Base-by-base conservation (phyloP, 2,113 vertebrate genomes). In the Natator depressus region DNA sequence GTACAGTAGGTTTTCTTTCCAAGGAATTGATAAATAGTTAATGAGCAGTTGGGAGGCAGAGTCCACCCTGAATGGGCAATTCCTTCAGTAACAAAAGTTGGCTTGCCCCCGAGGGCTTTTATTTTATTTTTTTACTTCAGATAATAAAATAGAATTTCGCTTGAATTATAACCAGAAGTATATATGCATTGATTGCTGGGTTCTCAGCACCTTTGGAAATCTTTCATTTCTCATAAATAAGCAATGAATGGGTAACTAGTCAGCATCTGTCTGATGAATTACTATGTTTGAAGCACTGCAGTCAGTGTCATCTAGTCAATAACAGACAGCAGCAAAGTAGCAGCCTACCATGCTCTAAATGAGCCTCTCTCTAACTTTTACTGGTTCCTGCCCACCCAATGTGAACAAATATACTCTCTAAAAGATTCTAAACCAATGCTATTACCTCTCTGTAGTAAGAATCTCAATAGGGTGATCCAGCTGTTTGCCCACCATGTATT, bases 11-110 rank as follows among this genome's bases (percentile, higher is more conserved):
- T 97, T 98, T 97, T 98, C 91, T 89, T 98, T 98, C 98, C 98
- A 98, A 98, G 97, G 96, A 98, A 97, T 95, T 97, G 86, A 98
- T 98, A 98, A 98, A 99, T 98, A 98, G 78, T 98, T 98, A 98
- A 98, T 98, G 96, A 98, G 96, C 95, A 97, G 42, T 97, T 96
- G 93, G 95, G 92, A 97, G 93, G 96, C 94, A 95, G 92, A 97
- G 94, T 95, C 96, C 94, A 97, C 96, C 89, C 91, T 96, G 97
- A 97, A 97, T 98, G 97, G 95, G 80, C 98, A 98, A 98, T 98
- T 98, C 80, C 72, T 98, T 98, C 94, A 97, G 91, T 95, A 98
- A 98, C 95, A 97, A 97, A 81, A 95, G 88, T 97, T 98, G 96
- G 95, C 90, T 98, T 97, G 94, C 88, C 92, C 91, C 96, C 93